These are phyloP conservation scores for Ctenochaetus hawaiiensis DNA, from an alignment of 2,797 vertebrate species.

Conservation along the genomic window DNA sequence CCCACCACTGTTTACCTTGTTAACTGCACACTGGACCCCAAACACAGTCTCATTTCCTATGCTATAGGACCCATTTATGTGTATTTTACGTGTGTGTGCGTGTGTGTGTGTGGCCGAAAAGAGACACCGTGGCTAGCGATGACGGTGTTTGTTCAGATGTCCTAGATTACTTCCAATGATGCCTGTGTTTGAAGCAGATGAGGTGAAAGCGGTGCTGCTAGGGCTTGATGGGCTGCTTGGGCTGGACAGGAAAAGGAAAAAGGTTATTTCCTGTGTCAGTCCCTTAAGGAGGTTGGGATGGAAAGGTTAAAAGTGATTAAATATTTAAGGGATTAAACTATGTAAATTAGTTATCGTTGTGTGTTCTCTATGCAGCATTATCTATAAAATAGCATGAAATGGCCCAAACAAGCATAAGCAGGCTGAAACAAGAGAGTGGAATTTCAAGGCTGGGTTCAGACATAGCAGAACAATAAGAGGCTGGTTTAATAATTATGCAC, in stretches of 20 bases:
- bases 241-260: constrained; percentile 30
- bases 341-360: constrained; percentile 7
- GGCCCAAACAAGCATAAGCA: neutral
- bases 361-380: neutral
- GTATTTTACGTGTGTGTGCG: constrained; percentile 10
- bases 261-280: constrained; percentile 40
- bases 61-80: constrained; percentile 56
- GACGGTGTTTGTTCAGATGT: constrained; percentile 92
- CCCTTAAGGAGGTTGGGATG: constrained; percentile 17
- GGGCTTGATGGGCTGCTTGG: constrained; percentile 15
- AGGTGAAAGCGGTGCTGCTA: constrained; percentile 32
- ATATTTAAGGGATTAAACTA: constrained; percentile 5
- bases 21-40: constrained; percentile 68
- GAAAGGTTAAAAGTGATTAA: constrained; percentile 18
- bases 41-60: constrained; percentile 80
- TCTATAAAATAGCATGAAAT: neutral
- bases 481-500: constrained; percentile 1
- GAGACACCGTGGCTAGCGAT: constrained; percentile 77
- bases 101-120: constrained; percentile 42
- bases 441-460: neutral
- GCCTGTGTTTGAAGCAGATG: constrained; percentile 56
- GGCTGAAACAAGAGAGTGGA: constrained; percentile 4
- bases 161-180: constrained; percentile 85
- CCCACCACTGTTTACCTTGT: constrained; percentile 75
- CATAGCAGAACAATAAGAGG: neutral